Base-by-base conservation (phyloP, 2,113 vertebrate species). In the Oxyruncus cristatus region DNA sequence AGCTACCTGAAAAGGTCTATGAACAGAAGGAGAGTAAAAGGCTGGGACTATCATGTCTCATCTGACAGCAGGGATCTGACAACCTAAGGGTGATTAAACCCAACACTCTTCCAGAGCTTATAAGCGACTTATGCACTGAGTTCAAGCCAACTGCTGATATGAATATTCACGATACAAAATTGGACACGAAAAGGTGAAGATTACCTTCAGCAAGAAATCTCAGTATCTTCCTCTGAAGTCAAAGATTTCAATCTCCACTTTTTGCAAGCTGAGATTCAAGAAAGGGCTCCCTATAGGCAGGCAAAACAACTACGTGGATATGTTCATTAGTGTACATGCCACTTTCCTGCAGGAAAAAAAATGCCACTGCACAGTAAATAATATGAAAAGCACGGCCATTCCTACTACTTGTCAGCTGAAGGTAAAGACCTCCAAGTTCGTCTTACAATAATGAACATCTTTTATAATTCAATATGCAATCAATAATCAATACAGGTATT, bases 161-260 rank as follows among this genome's bases (percentile, higher is more conserved):
- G 1, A 83, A 23, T 39, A 33, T 19, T 41, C 32, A 53, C 0
- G 0, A 33, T n/a, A 58, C 0, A 1, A 77, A 83, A n/a, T 19
- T 1, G 7, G 30, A 83, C 35, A 66, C n/a, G 67, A 68, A 71
- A 82, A 50, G 6, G 10, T 62, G 52, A 93, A 68, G 35, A 91
- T 55, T 49, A 61, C 39, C 53, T 89, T 75, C 58, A 78, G 52
- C 32, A 73, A 87, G 46, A 80, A 90, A 84, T 42, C 35, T 14
- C 37, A 83, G 8, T 12, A 62, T 47, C 41, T 21, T 85, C 26
- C 41, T 92, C 12, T 17, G 50, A 61, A 93, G 47, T 26, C 22
- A 22, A 24, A 68, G 13, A 37, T 52, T 88, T 47, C 85, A 27
- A 72, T 52, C 63, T 76, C n/a, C 20, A 15, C n/a, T 77, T 86